Evolutionary conservation across 2,113 vertebrate genomes (phyloP), one percentile per base, ranked within the genome.

Genomic region (Protomyctophum bolini): DNA sequence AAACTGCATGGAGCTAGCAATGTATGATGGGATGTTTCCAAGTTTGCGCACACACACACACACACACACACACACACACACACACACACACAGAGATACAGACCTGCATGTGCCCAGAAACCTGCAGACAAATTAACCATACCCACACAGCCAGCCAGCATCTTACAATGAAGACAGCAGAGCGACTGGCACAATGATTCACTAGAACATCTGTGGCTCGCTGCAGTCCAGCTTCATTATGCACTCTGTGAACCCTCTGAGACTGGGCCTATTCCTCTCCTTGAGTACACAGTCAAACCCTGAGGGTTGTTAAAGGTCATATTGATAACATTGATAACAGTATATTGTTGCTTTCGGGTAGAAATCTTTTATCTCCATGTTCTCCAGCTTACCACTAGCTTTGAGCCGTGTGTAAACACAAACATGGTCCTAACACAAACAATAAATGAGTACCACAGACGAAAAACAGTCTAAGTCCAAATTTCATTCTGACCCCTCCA

Each of bases 161-260:
- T 57, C 45, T 63, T 73, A 74, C 60, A 15, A 63, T 58, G 66
- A 21, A 28, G 75, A 68, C 77, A 76, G 65, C 70, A 7, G 59
- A 84, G 81, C 84, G 65, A 50, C 76, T 90, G 87, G 87, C 83
- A 87, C 59, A 33, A 57, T 73, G 49, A 51, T 74, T 76, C 68
- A 85, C 84, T 85, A 85, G 73, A 89, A 85, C 85, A 90, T 86
- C 85, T 88, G 87, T 73, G 79, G 56, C 74, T 67, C 66, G 80
- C 79, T 61, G 74, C 50, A 15, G 63, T 83, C 81, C 77, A 80
- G 72, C 66, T 83, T 92, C 66, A 85, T 90, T 86, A 89, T 88
- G 75, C 76, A 89, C 79, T 85, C 58, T 72, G 77, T 63, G 65
- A 58, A 66, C 56, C 81, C 66, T 76, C 72, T 77, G 77, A 71